Conservation (phyloP, 1,140 invertebrate species). For the Cyclargus thomasi region DNA sequence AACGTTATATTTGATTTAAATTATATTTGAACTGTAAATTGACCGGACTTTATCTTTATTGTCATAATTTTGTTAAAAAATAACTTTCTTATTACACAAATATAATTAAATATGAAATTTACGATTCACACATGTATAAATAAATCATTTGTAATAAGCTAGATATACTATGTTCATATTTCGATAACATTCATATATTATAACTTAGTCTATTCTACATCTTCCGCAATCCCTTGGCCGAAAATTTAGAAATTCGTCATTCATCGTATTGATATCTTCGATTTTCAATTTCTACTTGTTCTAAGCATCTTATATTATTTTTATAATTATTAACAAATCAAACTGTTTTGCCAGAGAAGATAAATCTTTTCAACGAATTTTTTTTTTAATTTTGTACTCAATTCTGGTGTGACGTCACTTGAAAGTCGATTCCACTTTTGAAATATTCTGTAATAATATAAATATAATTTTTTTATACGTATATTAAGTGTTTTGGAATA, state of each 20-base stretch:
- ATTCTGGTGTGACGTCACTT: neutral
- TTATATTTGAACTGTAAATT: constrained; percentile 33
- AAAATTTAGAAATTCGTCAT: neutral
- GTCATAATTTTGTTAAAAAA: constrained; percentile 31
- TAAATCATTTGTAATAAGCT: neutral
- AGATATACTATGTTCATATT: constrained; percentile 7
- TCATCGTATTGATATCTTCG: neutral
- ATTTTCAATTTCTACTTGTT: neutral
- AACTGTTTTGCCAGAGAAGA: too few species aligned
- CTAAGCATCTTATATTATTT: neutral
- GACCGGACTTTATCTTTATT: constrained; percentile 36
- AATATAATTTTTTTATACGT: too few species aligned
- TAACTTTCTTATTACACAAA: constrained; percentile 7
- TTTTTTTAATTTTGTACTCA: neutral
- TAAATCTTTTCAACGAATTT: too few species aligned
- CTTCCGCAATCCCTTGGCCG: constrained; percentile 1
- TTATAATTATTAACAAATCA: neutral
- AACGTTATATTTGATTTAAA: constrained; percentile 26
- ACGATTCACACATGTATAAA: constrained; percentile 20
- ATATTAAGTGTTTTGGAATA: too few species aligned
- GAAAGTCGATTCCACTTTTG: neutral
- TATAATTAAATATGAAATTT: constrained; percentile 18
- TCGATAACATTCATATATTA: neutral
- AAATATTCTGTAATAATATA: too few species aligned
- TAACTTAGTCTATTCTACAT: neutral